Conservation (phyloP, 2,888 invertebrate species). For the Brassicogethes aeneus region DNA sequence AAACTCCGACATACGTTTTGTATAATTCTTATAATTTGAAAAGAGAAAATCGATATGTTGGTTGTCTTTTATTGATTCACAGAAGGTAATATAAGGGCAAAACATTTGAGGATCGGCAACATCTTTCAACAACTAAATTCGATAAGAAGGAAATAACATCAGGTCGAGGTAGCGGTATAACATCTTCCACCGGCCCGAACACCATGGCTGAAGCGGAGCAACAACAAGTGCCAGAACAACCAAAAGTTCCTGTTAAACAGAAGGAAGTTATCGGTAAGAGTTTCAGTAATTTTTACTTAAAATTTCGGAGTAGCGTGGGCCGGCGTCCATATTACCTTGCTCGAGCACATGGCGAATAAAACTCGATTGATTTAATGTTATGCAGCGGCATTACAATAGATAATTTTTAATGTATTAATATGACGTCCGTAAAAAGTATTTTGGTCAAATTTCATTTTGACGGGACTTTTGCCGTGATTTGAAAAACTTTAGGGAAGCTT, state of each 20-base stretch:
- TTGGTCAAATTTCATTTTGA: no score
- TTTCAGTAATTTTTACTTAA: constrained; percentile 11
- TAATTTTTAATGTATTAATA: no score
- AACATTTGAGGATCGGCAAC: constrained; percentile 32
- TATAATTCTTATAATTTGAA: neutral
- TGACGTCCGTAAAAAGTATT: no score
- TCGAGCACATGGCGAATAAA: constrained; percentile 31
- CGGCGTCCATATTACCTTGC: constrained; percentile 35
- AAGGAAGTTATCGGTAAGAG: constrained; percentile 82
- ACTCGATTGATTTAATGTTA: no score
- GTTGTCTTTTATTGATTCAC: constrained; percentile 18
- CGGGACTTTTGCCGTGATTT: no score
- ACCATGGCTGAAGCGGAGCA: constrained; percentile 89
- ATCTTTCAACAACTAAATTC: constrained; percentile 44
- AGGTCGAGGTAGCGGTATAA: constrained; percentile 68
- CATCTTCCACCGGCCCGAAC: constrained; percentile 62
- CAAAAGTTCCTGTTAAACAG: constrained; percentile 57
- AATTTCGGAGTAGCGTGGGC: constrained; percentile 15
- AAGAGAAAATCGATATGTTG: constrained; percentile 5
- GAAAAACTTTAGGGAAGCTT: no score
- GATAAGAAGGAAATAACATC: constrained; percentile 61
- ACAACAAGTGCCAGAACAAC: constrained; percentile 48
- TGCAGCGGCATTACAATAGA: neutral
- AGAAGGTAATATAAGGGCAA: constrained; percentile 28
- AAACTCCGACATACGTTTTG: constrained; percentile 4